These are phyloP conservation scores for Piaya cayana DNA, from an alignment of 2,113 vertebrate species.

Conservation along the genomic window DNA sequence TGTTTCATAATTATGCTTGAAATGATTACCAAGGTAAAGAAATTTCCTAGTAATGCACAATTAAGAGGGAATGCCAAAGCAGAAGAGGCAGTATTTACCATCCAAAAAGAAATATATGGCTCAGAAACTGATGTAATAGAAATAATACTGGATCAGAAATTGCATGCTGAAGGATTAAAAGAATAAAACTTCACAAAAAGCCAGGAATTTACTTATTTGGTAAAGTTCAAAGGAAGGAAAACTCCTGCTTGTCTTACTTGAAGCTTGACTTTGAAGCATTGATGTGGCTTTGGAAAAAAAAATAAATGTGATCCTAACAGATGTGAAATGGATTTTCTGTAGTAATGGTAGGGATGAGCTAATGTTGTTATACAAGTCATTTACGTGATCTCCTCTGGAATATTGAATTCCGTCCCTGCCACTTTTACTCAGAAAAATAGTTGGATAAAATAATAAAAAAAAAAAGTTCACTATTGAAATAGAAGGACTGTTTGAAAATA, in stretches of 20 bases:
- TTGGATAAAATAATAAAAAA: neutral
- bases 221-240: neutral
- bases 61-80: neutral
- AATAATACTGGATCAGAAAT: neutral
- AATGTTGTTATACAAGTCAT: neutral
- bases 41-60: neutral
- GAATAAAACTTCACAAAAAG: neutral
- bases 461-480: neutral
- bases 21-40: neutral
- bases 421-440: neutral
- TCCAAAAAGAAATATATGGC: neutral
- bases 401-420: neutral
- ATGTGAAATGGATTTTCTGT: neutral
- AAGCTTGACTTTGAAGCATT: neutral
- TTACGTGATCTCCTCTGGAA: neutral
- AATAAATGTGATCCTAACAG: neutral
- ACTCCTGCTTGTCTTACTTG: neutral
- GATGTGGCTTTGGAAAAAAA: neutral
- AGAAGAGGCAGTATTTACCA: neutral
- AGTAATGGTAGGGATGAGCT: neutral
- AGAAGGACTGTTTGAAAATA: neutral
- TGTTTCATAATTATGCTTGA: neutral
- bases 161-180: neutral
- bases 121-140: neutral
- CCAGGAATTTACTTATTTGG: neutral